A percentile compares a stretch with the other conserved stretches of the same genome.
phyloP scores from a whole-genome alignment of 1,140 invertebrate species.

The Achatina immaculata region DNA sequence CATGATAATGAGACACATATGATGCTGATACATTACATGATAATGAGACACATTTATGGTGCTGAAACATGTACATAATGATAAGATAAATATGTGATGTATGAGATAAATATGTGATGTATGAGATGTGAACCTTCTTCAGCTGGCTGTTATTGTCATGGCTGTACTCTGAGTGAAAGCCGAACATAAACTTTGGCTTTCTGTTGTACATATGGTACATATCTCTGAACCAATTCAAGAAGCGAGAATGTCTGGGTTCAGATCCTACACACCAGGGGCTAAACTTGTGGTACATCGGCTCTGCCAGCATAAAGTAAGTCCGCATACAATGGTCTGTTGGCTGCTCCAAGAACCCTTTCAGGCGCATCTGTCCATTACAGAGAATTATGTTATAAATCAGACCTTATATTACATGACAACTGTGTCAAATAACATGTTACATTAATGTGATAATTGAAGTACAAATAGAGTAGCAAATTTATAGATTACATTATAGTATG shows the following conservation, averaged over 20 bases:
- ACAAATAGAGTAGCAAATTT: too few species aligned
- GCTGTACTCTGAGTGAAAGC: slow-evolving; percentile 51
- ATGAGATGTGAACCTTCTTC: slow-evolving; percentile 1
- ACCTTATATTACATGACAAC: too few species aligned
- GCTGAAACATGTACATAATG: too few species aligned
- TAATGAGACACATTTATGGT: too few species aligned
- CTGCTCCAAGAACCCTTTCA: slow-evolving; percentile 86
- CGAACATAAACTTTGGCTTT: slow-evolving; percentile 84
- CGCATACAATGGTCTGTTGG: slow-evolving; percentile 94
- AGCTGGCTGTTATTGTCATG: slow-evolving; percentile 13
- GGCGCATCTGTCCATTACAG: slow-evolving; percentile 91
- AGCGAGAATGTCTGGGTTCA: slow-evolving; percentile 81
- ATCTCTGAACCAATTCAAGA: slow-evolving; percentile 78
- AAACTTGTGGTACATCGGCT: slow-evolving; percentile 72
- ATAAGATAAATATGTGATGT: too few species aligned
- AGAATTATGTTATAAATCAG: background rate
- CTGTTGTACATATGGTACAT: slow-evolving; percentile 77
- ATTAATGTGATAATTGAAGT: too few species aligned
- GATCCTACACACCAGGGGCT: slow-evolving; percentile 79
- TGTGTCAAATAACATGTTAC: too few species aligned
- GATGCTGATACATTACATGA: too few species aligned
- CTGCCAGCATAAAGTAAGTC: slow-evolving; percentile 80
- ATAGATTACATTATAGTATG: too few species aligned
- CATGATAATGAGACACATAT: too few species aligned
- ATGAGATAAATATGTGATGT: too few species aligned